Percentiles rank a stretch among this genome's conserved stretches.
These are phyloP conservation scores for Percopsis omiscomaycus DNA, from an alignment of 2,797 vertebrate genomes.

Conservation along the genomic window DNA sequence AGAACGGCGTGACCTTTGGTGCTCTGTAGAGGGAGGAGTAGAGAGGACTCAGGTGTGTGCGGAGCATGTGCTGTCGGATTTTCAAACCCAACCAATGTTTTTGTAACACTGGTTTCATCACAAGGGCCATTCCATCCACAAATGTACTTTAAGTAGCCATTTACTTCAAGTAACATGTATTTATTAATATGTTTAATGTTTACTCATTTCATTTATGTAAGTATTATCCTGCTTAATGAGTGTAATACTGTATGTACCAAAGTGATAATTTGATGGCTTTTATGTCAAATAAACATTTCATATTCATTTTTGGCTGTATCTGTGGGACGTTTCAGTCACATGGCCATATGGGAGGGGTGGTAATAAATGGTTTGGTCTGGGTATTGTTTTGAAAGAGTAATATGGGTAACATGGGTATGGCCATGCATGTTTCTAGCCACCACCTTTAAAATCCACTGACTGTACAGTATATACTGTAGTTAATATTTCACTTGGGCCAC, in stretches of 20 bases:
- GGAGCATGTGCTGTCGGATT: too few species aligned
- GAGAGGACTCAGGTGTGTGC: too few species aligned
- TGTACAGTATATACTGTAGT: slow-evolving; percentile 42
- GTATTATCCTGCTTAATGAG: slow-evolving; percentile 18
- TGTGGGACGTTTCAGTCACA: slow-evolving; percentile 18
- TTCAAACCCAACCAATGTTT: too few species aligned
- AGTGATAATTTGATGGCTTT: slow-evolving; percentile 16
- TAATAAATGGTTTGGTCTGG: slow-evolving; percentile 53
- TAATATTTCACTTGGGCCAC: slow-evolving; percentile 53
- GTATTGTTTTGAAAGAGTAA: slow-evolving; percentile 55
- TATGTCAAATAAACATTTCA: slow-evolving; percentile 44
- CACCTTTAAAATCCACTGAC: slow-evolving; percentile 36
- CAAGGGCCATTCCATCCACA: too few species aligned
- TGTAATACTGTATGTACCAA: slow-evolving; percentile 12
- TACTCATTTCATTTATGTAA: background rate
- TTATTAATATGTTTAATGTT: too few species aligned
- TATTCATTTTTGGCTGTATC: slow-evolving; percentile 21
- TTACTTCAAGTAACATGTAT: too few species aligned
- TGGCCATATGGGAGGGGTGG: slow-evolving; percentile 50
- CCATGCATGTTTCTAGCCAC: slow-evolving; percentile 27
- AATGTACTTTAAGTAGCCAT: too few species aligned
- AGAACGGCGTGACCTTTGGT: too few species aligned
- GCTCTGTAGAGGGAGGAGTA: too few species aligned
- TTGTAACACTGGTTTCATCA: too few species aligned
- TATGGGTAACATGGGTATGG: slow-evolving; percentile 39